A percentile compares a stretch with the other conserved stretches of the same genome.
Evolutionary conservation across 2,797 vertebrate genomes (phyloP).

Genomic region (Schizopygopsis malacanthus): DNA sequence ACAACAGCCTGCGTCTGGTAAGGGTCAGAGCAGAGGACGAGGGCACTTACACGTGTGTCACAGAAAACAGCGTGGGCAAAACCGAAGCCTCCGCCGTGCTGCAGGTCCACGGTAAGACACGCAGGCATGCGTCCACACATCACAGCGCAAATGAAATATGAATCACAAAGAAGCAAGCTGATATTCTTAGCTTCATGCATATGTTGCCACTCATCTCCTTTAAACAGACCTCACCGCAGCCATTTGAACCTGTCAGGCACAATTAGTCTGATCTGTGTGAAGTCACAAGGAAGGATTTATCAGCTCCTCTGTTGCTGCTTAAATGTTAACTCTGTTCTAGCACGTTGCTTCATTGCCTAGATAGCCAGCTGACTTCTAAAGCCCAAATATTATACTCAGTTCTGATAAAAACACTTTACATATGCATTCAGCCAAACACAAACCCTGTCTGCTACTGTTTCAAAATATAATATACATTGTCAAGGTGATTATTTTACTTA

Average conservation of each 20-base stretch:
- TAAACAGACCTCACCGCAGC: constrained; percentile 54
- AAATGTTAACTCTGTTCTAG: constrained; percentile 3
- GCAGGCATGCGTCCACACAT: constrained; percentile 28
- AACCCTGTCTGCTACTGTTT: background rate
- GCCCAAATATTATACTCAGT: background rate
- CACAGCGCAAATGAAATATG: constrained; percentile 54
- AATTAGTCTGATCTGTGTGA: constrained; percentile 62
- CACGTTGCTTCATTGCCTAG: background rate
- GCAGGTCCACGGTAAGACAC: constrained; percentile 86
- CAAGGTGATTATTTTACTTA: no score
- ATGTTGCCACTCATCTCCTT: constrained; percentile 59
- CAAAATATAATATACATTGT: no score
- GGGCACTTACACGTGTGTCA: constrained; percentile 93
- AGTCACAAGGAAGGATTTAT: constrained; percentile 58
- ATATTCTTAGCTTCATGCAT: constrained; percentile 52
- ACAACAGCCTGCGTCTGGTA: constrained; percentile 87
- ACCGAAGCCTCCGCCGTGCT: constrained; percentile 90
- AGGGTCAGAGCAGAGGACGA: constrained; percentile 87
- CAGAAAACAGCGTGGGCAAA: constrained; percentile 93
- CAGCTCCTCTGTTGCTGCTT: constrained; percentile 36
- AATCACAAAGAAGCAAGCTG: constrained; percentile 35
- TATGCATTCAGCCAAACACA: background rate
- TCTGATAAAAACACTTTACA: background rate
- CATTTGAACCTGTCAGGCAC: constrained; percentile 53
- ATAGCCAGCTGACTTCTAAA: background rate